Base-by-base conservation (phyloP, 2,113 vertebrate species). In the Nesoenas mayeri region DNA sequence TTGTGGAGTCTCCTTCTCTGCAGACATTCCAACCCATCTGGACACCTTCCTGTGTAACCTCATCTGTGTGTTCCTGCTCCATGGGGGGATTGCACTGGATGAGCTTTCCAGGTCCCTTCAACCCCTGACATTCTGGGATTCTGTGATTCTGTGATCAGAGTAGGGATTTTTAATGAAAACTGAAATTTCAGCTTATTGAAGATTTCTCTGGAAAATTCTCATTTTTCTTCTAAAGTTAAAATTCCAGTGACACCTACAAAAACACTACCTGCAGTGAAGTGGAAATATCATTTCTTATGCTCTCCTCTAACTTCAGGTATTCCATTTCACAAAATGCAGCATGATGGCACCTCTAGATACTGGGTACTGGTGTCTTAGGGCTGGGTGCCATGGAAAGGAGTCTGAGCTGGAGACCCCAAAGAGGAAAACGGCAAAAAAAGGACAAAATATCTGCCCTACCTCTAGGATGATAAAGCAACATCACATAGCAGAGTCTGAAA, bases 171-270 rank as follows among this genome's bases (percentile, higher is more conserved):
- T 21, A 51, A 38, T 6, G 11, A 50, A 79, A 86, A 54, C 10
- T 31, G n/a, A 34, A 4, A 42, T 24, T 44, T 62, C 36, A 42
- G 3, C 24, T 88, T 11, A 1, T 58, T 36, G 62, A 91, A 88
- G 61, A 84, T 84, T 95, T 65, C 81, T 85, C 60, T 88, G 80
- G 95, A 87, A 70, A 95, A 67, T 47, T 24, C 36, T 29, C 10
- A 60, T 62, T 26, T 73, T 65, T 57, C 32, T 38, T 34, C 67
- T 86, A 2, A 85, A 38, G 32, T 28, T 53, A 13, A 51, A 79
- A 65, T 61, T 60, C 32, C 26, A 34, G 31, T 7, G 5, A 32
- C 28, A 16, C 6, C 48, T 16, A n/a, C 60, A 36, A 38, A 65
- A 40, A 2, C 19, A 28, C 6, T 22, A 10, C 32, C 12, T 0